Percentiles rank a stretch among this genome's conserved stretches.
Evolutionary conservation across 2,797 vertebrate genomes (phyloP).

Genomic region (Melanotaenia trifasciata): DNA sequence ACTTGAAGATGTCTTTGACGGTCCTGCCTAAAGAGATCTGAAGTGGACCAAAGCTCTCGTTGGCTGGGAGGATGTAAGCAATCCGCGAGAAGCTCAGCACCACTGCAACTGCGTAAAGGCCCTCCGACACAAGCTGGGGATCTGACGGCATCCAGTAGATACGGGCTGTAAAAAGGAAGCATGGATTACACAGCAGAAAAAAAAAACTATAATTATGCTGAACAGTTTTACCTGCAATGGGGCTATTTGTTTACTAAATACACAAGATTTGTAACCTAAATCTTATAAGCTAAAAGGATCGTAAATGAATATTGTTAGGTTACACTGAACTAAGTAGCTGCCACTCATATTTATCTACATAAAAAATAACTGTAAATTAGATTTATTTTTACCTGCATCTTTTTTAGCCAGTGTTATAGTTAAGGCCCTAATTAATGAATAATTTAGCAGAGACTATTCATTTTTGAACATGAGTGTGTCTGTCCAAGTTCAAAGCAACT

Average conservation of each 20-base stretch:
- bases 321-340: not conserved
- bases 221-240: no score
- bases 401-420: not conserved
- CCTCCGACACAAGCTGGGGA: conserved; percentile 97
- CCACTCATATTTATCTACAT: not conserved
- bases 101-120: conserved; percentile 95
- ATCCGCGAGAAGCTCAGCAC: conserved; percentile 98
- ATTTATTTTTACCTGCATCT: not conserved
- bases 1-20: conserved; percentile 99
- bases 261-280: no score
- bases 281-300: no score
- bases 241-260: no score
- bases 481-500: no score
- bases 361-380: not conserved
- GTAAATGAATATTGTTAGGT: not conserved
- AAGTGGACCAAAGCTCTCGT: conserved; percentile 98
- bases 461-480: no score
- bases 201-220: no score
- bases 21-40: conserved; percentile 98
- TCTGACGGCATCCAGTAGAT: conserved; percentile 94
- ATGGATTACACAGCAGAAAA: not conserved
- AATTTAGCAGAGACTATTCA: no score
- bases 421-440: not conserved
- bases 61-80: conserved; percentile 97
- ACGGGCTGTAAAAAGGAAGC: conserved; percentile 83